phyloP scores from a whole-genome alignment of 2,797 vertebrate genomes.

The Cygnus olor region DNA sequence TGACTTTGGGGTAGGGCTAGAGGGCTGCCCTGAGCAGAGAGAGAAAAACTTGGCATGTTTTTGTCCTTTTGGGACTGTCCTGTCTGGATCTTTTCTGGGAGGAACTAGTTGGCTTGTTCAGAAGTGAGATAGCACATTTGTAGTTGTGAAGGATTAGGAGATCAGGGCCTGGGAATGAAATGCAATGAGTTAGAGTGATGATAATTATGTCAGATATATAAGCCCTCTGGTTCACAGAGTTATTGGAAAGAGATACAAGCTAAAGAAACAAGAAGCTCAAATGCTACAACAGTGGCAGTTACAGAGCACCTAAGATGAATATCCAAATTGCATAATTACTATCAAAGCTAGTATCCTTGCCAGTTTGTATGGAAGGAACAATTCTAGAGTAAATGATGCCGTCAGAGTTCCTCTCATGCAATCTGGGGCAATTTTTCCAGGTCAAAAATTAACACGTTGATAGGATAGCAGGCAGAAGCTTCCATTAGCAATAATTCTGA shows the following conservation, averaged over 20 bases:
- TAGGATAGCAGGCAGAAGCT: neutral
- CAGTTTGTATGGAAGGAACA: neutral
- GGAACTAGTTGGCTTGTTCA: neutral
- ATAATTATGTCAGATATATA: neutral
- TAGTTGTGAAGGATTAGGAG: neutral
- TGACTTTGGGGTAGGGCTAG: neutral
- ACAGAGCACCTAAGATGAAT: neutral
- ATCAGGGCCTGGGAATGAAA: neutral
- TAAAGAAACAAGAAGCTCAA: neutral
- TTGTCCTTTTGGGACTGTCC: neutral
- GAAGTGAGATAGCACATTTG: neutral
- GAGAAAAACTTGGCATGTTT: neutral
- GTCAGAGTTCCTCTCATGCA: neutral
- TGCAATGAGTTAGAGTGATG: neutral
- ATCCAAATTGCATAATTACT: neutral
- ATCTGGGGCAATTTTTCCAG: neutral
- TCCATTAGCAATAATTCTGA: neutral
- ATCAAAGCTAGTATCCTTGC: neutral
- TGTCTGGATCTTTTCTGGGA: neutral
- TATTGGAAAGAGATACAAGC: neutral
- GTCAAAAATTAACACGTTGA: neutral
- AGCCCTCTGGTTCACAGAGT: neutral
- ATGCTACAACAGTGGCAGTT: neutral
- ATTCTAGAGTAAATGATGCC: neutral
- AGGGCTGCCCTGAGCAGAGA: neutral